These are phyloP conservation scores for Catonia carolina DNA, from an alignment of 2,888 invertebrate genomes.

Conservation along the genomic window DNA sequence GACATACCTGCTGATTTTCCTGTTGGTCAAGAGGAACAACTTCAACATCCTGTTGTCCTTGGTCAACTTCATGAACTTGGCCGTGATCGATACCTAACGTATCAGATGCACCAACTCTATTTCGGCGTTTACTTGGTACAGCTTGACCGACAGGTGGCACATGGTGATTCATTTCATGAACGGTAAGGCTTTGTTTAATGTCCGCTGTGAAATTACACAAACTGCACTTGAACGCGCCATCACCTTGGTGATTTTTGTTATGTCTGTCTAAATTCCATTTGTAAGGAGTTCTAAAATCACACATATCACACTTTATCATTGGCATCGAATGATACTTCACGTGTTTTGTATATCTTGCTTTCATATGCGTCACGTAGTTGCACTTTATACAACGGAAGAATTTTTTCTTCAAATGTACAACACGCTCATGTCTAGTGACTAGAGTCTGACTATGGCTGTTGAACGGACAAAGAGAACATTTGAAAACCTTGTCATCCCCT, in stretches of 20 bases:
- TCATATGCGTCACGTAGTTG: slow-evolving; percentile 84
- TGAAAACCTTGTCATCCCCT: slow-evolving; percentile 39
- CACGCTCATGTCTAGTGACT: slow-evolving; percentile 62
- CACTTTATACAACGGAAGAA: slow-evolving; percentile 86
- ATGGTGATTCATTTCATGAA: slow-evolving; percentile 88
- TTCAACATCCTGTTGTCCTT: slow-evolving; percentile 34
- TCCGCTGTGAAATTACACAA: slow-evolving; percentile 87
- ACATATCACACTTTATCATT: slow-evolving; percentile 88
- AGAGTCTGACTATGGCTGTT: slow-evolving; percentile 57
- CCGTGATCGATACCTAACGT: slow-evolving; percentile 35
- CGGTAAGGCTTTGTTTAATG: slow-evolving; percentile 84
- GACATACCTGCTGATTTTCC: slow-evolving; percentile 13
- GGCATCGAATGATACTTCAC: slow-evolving; percentile 91
- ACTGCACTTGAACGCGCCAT: slow-evolving; percentile 76
- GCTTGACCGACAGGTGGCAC: slow-evolving; percentile 67
- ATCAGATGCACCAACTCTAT: slow-evolving; percentile 69
- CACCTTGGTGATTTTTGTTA: slow-evolving; percentile 83
- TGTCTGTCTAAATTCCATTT: slow-evolving; percentile 89
- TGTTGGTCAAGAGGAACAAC: slow-evolving; percentile 21
- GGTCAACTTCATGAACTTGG: slow-evolving; percentile 36
- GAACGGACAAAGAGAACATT: slow-evolving; percentile 64
- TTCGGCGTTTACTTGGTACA: slow-evolving; percentile 48
- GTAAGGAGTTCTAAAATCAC: slow-evolving; percentile 82
- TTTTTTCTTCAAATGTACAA: slow-evolving; percentile 69
- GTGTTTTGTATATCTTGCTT: slow-evolving; percentile 84